phyloP scores from a whole-genome alignment of 2,113 vertebrate species.

The Mustelus asterias region DNA sequence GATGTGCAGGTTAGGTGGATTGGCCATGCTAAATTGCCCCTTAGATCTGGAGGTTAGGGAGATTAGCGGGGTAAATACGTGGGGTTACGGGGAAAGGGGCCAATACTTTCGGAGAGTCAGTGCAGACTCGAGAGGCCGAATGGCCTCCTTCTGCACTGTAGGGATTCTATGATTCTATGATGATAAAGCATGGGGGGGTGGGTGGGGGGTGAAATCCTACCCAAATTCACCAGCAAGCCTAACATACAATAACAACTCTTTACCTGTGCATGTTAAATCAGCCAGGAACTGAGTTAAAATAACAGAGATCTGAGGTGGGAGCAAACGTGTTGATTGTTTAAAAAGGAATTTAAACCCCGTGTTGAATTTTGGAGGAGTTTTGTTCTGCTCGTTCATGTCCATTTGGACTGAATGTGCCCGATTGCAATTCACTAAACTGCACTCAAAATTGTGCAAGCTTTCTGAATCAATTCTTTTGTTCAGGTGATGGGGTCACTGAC shows the following conservation, averaged over 20 bases:
- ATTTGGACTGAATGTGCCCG: not conserved
- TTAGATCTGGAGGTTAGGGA: too few species aligned
- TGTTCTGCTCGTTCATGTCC: not conserved
- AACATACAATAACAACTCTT: not conserved
- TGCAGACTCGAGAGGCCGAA: too few species aligned
- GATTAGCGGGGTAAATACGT: too few species aligned
- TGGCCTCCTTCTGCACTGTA: too few species aligned
- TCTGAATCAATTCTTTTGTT: not conserved
- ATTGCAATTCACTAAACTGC: not conserved
- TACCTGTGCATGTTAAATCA: not conserved
- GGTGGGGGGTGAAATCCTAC: not conserved
- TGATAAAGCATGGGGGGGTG: too few species aligned
- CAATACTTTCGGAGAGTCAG: too few species aligned
- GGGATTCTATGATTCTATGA: not conserved
- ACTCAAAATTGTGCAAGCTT: not conserved
- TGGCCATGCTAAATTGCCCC: too few species aligned
- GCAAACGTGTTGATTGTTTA: not conserved
- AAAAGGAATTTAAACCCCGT: not conserved
- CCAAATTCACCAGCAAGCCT: not conserved
- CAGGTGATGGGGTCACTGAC: not conserved
- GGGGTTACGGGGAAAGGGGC: too few species aligned
- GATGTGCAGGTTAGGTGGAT: too few species aligned
- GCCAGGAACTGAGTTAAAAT: not conserved
- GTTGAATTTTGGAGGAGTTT: not conserved
- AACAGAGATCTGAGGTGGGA: not conserved